Evolutionary conservation across 1,140 invertebrate genomes (phyloP).

Genomic region (Brachionus asplanchnoidis): DNA sequence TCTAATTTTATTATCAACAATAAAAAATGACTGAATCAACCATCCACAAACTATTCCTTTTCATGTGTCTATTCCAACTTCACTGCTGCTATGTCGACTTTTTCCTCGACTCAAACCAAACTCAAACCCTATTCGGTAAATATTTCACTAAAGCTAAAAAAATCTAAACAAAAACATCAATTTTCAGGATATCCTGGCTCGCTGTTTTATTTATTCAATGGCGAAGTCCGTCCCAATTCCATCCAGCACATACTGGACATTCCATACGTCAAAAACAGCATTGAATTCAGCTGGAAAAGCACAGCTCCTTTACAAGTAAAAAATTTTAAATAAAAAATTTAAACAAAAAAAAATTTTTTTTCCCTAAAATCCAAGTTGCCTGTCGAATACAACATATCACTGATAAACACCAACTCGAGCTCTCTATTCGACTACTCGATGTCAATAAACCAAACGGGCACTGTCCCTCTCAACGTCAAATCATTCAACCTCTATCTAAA

Average conservation of each 20-base stretch:
- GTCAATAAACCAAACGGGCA: neutral
- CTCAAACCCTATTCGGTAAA: neutral
- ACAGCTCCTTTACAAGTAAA: slow-evolving; percentile 1
- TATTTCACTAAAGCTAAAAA: neutral
- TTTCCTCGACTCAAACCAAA: slow-evolving; percentile 35
- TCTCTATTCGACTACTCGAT: neutral
- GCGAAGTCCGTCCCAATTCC: neutral
- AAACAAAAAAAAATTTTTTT: no score
- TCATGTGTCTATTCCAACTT: neutral
- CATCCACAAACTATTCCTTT: neutral
- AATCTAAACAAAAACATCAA: neutral
- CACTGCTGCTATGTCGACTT: neutral
- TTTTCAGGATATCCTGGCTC: slow-evolving; percentile 1
- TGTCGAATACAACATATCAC: neutral
- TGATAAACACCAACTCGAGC: slow-evolving; percentile 1
- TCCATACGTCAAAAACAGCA: neutral
- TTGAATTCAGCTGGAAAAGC: slow-evolving; percentile 35
- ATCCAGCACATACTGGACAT: slow-evolving; percentile 2
- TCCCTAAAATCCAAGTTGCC: neutral
- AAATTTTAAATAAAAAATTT: no score
- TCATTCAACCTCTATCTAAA: neutral
- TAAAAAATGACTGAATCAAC: neutral
- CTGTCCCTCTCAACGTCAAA: neutral
- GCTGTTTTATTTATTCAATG: slow-evolving; percentile 35
- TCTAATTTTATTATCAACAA: neutral